Evolutionary conservation across 2,888 invertebrate genomes (phyloP), one percentile per base, ranked within the genome.

Genomic region (Pristionchus maxplancki): DNA sequence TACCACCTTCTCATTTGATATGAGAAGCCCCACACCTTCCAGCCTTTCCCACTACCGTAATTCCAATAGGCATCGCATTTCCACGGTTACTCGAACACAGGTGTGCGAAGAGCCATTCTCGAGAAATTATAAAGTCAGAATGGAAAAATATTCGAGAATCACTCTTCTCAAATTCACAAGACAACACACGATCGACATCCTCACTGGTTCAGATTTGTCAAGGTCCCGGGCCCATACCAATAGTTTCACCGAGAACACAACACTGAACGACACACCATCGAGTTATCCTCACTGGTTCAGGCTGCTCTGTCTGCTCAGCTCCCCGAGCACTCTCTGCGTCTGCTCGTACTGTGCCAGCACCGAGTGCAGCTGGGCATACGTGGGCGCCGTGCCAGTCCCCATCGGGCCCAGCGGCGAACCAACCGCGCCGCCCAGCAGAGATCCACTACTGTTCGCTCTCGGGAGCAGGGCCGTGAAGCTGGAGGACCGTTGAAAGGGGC

Each of bases 141-240:
- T 20, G 53, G 6, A 28, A 62, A n/a, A n/a, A 62, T 6, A 28
- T 28, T 31, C 64, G 31, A 44, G 44, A 28, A 2, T 78, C 20
- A 20, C 48, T 20, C 44, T 28, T 48, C 28, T 48, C 74, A 20
- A 74, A 5, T 74, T 9, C 17, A 37, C 64, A 17, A n/a, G 5
- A 58, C 58, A 17, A 17, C 58, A 24, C 78, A 78, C 78, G 48
- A 78, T 78, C 78, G 9, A 44, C 20, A 17, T 50, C 31, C 87
- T 74, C 74, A 87, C 87, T 71, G 71, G 28, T 87, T 87, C 44
- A 87, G 50, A n/a, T n/a, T n/a, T n/a, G n/a, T n/a, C n/a, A n/a
- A n/a, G n/a, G n/a, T n/a, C n/a, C n/a, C n/a, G n/a, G n/a, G n/a
- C n/a, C n/a, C n/a, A n/a, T n/a, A n/a, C n/a, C n/a, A n/a, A n/a